Evolutionary conservation across 2,113 vertebrate genomes (phyloP).

Genomic region (Sinosuthora webbiana): DNA sequence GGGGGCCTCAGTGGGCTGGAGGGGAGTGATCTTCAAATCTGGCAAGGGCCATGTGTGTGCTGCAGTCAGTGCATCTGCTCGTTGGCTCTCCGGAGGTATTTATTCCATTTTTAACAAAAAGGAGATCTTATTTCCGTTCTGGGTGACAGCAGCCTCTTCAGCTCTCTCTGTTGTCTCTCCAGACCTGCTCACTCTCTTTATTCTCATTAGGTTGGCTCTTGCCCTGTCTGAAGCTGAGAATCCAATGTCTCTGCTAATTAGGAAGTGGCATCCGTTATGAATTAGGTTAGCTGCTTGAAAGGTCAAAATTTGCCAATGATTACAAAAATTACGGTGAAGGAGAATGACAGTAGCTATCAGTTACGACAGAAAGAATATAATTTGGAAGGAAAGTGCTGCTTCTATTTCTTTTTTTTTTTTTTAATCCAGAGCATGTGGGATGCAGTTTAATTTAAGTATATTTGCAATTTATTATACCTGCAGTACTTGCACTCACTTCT

Average conservation of each 20-base stretch:
- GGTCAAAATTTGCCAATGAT: constrained; percentile 62
- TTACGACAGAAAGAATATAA: background rate
- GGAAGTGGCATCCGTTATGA: constrained; percentile 53
- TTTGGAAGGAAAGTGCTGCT: background rate
- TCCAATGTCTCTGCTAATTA: constrained; percentile 50
- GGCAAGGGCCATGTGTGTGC: background rate
- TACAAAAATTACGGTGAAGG: constrained; percentile 29
- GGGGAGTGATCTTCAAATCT: background rate
- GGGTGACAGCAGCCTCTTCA: background rate
- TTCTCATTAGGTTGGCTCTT: constrained; percentile 31
- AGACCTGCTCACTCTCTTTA: background rate
- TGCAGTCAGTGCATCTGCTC: background rate
- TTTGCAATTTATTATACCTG: constrained; percentile 16
- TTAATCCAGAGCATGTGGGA: background rate
- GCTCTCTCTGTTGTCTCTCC: background rate
- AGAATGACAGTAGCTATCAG: constrained; percentile 2
- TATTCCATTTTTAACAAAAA: background rate
- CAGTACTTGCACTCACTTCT: background rate
- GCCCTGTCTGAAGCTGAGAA: background rate
- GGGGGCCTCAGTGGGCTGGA: background rate
- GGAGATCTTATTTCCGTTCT: background rate
- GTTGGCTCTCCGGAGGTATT: background rate
- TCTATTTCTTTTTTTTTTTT: background rate
- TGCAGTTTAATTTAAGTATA: background rate
- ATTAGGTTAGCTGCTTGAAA: constrained; percentile 68